These are phyloP conservation scores for Schizothorax lantsangensis DNA, from an alignment of 2,797 vertebrate genomes.

Conservation along the genomic window DNA sequence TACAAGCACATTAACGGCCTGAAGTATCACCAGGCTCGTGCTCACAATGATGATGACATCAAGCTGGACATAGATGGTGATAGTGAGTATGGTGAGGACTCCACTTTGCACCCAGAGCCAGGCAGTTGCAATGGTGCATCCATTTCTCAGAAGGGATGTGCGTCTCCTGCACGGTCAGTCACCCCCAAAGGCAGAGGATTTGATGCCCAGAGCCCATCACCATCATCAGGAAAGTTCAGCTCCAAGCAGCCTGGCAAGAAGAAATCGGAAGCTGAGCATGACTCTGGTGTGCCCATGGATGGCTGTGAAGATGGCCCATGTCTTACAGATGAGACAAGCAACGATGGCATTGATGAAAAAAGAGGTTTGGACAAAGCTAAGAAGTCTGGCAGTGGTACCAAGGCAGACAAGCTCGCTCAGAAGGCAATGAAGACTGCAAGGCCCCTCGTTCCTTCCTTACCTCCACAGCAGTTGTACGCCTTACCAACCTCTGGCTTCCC, in stretches of 20 bases:
- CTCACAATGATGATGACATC: constrained; percentile 94
- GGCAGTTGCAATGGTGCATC: constrained; percentile 92
- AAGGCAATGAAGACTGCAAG: constrained; percentile 93
- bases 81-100: constrained; percentile 95
- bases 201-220: constrained; percentile 93
- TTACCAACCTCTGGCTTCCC: constrained; percentile 85
- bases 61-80: constrained; percentile 94
- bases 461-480: constrained; percentile 90
- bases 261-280: constrained; percentile 89
- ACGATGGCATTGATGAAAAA: constrained; percentile 94
- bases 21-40: constrained; percentile 98
- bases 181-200: constrained; percentile 94
- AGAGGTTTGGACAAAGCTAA: constrained; percentile 86
- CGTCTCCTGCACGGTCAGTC: constrained; percentile 92
- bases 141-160: constrained; percentile 89
- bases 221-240: constrained; percentile 90
- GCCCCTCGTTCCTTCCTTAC: constrained; percentile 86
- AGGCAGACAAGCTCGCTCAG: constrained; percentile 89
- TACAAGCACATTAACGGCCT: constrained; percentile 99
- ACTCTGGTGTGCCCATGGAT: constrained; percentile 87
- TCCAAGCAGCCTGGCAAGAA: constrained; percentile 92
- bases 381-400: constrained; percentile 82
- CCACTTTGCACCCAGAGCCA: constrained; percentile 86
- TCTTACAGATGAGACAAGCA: constrained; percentile 92
- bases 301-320: constrained; percentile 93